Percentiles rank a stretch among this genome's conserved stretches.
Evolutionary conservation across 2,113 vertebrate species (phyloP).

Genomic region (Stercorarius parasiticus): DNA sequence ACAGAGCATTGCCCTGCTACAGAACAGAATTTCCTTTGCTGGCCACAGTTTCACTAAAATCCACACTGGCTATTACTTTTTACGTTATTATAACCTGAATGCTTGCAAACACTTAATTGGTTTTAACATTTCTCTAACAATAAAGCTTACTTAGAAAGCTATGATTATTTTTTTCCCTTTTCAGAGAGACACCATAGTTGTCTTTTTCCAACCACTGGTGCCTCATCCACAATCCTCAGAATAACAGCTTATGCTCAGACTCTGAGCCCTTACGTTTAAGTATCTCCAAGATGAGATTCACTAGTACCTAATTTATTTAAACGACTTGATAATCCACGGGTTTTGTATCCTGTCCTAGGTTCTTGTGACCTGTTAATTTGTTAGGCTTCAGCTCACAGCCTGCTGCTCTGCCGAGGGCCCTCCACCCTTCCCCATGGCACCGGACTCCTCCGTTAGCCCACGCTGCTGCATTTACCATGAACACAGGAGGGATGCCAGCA

Average conservation of each 20-base stretch:
- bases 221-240: neutral
- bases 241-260: rapidly evolving
- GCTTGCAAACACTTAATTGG: neutral
- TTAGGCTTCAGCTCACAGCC: rapidly evolving
- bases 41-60: neutral
- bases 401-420: neutral
- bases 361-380: neutral
- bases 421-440: neutral
- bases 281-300: rapidly evolving
- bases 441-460: neutral
- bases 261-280: neutral
- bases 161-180: neutral
- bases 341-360: neutral
- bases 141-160: neutral
- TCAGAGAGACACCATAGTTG: neutral
- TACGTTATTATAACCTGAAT: neutral
- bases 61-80: neutral
- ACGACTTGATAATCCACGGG: rapidly evolving
- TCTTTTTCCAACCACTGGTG: neutral
- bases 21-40: neutral
- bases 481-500: rapidly evolving
- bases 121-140: neutral
- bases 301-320: neutral
- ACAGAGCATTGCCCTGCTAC: neutral
- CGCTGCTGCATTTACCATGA: rapidly evolving